phyloP scores from a whole-genome alignment of 2,888 invertebrate species.

The Drosophila crucigera region DNA sequence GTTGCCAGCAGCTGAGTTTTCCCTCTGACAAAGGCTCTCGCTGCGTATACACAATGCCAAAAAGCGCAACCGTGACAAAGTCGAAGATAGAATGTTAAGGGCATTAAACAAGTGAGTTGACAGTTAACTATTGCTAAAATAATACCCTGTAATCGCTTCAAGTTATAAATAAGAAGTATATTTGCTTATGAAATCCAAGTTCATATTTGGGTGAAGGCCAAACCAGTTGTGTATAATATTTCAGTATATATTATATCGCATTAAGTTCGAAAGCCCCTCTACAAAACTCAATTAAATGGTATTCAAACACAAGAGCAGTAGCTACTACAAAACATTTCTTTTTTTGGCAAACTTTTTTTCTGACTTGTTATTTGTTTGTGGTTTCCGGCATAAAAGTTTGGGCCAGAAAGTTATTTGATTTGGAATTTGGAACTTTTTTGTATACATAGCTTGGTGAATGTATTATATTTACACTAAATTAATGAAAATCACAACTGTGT shows the following conservation, averaged over 20 bases:
- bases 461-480: slow-evolving; percentile 74
- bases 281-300: background rate
- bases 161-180: background rate
- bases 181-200: background rate
- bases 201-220: too few species aligned
- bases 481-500: slow-evolving; percentile 78
- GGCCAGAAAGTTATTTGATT: slow-evolving; percentile 74
- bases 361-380: slow-evolving; percentile 58
- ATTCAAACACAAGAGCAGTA: slow-evolving; percentile 26
- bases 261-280: background rate
- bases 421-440: slow-evolving; percentile 58
- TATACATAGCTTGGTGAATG: slow-evolving; percentile 34
- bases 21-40: slow-evolving; percentile 16
- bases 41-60: slow-evolving; percentile 63
- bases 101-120: slow-evolving; percentile 13
- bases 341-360: slow-evolving; percentile 45
- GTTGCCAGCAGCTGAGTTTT: slow-evolving; percentile 6
- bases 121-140: background rate
- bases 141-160: slow-evolving; percentile 9
- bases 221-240: background rate
- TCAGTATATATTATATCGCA: background rate
- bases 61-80: slow-evolving; percentile 53
- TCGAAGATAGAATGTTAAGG: slow-evolving; percentile 21
- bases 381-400: slow-evolving; percentile 66
- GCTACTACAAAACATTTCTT: slow-evolving; percentile 43